Evolutionary conservation across 2,888 invertebrate genomes (phyloP), one percentile per base, ranked within the genome.

Genomic region (Cosmia trapezina): DNA sequence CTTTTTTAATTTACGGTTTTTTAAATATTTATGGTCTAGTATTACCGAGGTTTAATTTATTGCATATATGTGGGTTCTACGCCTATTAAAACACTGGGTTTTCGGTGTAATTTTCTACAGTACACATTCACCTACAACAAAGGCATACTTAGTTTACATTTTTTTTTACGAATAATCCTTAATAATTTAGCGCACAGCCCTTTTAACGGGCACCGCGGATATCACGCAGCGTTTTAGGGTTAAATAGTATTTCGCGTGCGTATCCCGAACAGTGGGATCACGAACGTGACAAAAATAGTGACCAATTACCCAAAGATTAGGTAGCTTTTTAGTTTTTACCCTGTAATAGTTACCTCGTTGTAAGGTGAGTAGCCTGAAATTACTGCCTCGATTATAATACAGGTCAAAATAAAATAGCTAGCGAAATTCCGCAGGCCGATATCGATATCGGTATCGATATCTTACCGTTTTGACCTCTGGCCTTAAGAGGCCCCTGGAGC

Each of bases 161-260:
- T 70, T 28, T 57, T 45, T 37, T 45, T 12, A 43, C 11, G 14
- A 51, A 59, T 59, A 43, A 59, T 28, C 37, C 22, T 19, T 43
- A 74, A 56, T 75, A 43, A 64, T 73, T 73, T 49, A 54, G 49
- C 33, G 22, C 56, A 37, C n/a, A 57, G 28, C 37, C 12, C 37
- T 12, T 75, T 66, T 22, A 73, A 70, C 60, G 43, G 19, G 72
- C 49, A 54, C 41, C 37, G 28, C 19, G 49, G 45, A 62, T 64
- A 73, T 83, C 62, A 85, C 76, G 78, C 68, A 73, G 62, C 65
- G 37, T 73, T 82, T 75, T 82, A 82, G 82, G 81, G 87, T 88
- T 89, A 89, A 89, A 88, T 89, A 84, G 87, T 77, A 85, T 83
- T 86, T 89, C 81, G 90, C 89, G 89, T 89, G 89, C 77, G 70